Percentiles rank a stretch among this genome's conserved stretches.
phyloP scores from a whole-genome alignment of 2,888 invertebrate genomes.

The Nemurella pictetii region DNA sequence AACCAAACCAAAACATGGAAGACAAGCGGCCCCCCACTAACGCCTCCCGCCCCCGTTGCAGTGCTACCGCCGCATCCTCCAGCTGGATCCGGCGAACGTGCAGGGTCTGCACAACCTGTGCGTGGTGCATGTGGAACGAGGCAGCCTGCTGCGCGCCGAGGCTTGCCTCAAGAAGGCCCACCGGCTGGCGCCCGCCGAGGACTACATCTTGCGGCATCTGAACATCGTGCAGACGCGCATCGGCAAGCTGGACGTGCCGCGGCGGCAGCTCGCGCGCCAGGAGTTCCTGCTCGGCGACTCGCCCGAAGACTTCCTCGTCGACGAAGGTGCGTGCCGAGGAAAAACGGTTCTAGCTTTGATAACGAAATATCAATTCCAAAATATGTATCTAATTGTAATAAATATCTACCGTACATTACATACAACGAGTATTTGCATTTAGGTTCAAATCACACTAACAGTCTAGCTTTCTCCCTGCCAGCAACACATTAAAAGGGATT shows the following conservation, averaged over 20 bases:
- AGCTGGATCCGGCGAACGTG: constrained; percentile 85
- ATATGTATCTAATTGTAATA: no score
- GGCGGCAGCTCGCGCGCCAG: constrained; percentile 30
- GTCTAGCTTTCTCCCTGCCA: no score
- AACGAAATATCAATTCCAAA: no score
- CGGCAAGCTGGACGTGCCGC: constrained; percentile 38
- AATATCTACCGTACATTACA: no score
- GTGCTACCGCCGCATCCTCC: constrained; percentile 88
- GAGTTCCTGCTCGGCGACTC: not conserved
- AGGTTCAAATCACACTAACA: no score
- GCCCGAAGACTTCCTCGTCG: not conserved
- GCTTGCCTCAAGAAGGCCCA: constrained; percentile 82
- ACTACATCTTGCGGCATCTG: constrained; percentile 88
- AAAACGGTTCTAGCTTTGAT: no score
- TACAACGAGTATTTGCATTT: no score
- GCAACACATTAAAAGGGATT: no score
- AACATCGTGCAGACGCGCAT: constrained; percentile 81
- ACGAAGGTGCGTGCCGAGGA: not conserved
- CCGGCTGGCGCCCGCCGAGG: constrained; percentile 82
- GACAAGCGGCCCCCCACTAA: no score
- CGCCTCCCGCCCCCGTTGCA: constrained; percentile 55
- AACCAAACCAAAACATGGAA: no score
- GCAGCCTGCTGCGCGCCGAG: constrained; percentile 81
- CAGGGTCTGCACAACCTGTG: constrained; percentile 95
- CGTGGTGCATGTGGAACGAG: constrained; percentile 92